Conservation (phyloP, 2,113 vertebrate genomes). For the Nestor notabilis region DNA sequence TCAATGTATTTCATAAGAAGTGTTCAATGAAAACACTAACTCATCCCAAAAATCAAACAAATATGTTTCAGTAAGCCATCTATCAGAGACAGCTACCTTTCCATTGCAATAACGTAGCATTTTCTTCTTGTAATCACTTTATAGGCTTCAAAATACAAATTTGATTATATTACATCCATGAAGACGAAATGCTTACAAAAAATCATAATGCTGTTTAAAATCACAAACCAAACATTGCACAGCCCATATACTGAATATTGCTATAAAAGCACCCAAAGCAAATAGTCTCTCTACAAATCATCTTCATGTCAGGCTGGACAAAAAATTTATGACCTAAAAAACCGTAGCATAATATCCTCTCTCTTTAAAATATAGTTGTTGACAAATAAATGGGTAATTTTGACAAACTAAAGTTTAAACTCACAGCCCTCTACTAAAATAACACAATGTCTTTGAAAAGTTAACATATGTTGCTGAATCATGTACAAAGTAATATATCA, state of each 20-base stretch:
- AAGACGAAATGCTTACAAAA: constrained; percentile 70
- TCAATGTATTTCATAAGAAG: constrained; percentile 30
- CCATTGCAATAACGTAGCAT: constrained; percentile 53
- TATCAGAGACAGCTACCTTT: constrained; percentile 56
- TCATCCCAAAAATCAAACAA: constrained; percentile 62
- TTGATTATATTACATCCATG: constrained; percentile 63
- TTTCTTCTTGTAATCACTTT: constrained; percentile 69
- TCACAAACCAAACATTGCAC: constrained; percentile 52
- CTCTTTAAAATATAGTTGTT: background rate
- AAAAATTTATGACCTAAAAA: background rate
- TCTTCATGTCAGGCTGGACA: background rate
- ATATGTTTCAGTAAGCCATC: constrained; percentile 58
- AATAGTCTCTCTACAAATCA: constrained; percentile 3
- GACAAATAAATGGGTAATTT: background rate
- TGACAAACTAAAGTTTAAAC: background rate
- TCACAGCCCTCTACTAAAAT: background rate
- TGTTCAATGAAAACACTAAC: constrained; percentile 35
- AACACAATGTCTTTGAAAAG: background rate
- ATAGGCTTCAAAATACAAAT: constrained; percentile 65
- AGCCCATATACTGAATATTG: constrained; percentile 30
- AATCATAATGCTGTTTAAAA: constrained; percentile 63
- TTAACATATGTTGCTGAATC: background rate
- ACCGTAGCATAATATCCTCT: background rate
- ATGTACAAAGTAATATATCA: background rate
- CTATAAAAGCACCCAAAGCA: background rate